phyloP scores from a whole-genome alignment of 2,113 vertebrate genomes.

The Entosphenus tridentatus region DNA sequence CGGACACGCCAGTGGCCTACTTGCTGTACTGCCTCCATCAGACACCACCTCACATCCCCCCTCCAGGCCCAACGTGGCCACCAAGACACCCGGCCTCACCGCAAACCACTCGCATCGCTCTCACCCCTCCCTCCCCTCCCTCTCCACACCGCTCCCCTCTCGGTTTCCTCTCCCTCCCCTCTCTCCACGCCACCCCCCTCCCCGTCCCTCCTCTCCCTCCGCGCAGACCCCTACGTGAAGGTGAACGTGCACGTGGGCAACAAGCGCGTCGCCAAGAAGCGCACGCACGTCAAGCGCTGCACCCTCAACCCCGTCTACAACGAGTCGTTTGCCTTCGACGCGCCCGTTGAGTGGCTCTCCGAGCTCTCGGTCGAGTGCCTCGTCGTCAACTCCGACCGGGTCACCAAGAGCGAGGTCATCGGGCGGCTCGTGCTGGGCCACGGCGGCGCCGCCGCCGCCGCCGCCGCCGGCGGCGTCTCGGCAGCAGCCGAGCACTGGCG shows the following conservation, averaged over 20 bases:
- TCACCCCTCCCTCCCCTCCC: no score
- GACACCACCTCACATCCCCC: no score
- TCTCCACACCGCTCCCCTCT: no score
- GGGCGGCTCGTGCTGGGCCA: conserved; percentile 40
- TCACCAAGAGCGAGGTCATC: conserved; percentile 42
- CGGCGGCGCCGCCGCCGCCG: conserved; percentile 42
- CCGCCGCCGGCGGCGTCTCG: conserved; percentile 56
- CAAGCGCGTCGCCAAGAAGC: conserved; percentile 92
- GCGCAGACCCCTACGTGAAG: conserved; percentile 78
- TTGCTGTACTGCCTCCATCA: no score
- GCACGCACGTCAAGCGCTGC: conserved; percentile 89
- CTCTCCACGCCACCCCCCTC: background rate
- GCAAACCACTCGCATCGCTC: no score
- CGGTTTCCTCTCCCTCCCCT: no score
- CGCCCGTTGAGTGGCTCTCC: conserved; percentile 61
- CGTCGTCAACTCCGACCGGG: conserved; percentile 79
- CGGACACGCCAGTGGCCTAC: no score
- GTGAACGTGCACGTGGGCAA: conserved; percentile 83
- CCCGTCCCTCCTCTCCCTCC: background rate
- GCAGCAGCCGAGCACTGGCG: conserved; percentile 87
- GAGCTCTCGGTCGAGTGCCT: conserved; percentile 90
- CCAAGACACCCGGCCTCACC: no score
- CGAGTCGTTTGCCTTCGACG: conserved; percentile 88
- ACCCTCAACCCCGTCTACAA: conserved; percentile 91
- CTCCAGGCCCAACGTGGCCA: no score